Percentiles rank a stretch among this genome's conserved stretches.
Conservation (phyloP, 1,140 invertebrate genomes). For the Elymnias hypermnestra region DNA sequence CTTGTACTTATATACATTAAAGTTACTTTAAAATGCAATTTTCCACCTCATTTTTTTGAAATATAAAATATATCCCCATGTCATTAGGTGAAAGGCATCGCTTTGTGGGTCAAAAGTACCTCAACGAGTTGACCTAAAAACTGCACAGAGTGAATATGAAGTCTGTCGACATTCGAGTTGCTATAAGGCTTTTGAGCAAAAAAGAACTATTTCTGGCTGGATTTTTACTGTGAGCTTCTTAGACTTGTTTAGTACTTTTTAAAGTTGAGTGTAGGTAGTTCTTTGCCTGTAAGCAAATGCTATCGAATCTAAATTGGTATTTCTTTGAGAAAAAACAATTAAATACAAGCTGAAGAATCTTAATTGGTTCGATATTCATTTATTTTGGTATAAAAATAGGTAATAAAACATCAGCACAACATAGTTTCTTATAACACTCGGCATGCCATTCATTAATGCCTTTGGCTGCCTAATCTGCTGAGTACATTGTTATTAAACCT, state of each 20-base stretch:
- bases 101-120: constrained; percentile 22
- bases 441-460: too few relatives aligned
- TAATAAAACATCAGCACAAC: too few relatives aligned
- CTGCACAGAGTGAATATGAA: constrained; percentile 14
- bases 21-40: constrained; percentile 5
- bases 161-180: constrained; percentile 14
- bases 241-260: neutral
- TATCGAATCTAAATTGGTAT: too few relatives aligned
- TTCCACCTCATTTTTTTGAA: constrained; percentile 8
- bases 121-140: constrained; percentile 22
- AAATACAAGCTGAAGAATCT: neutral
- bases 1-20: constrained; percentile 6
- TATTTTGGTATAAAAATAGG: too few relatives aligned
- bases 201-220: constrained; percentile 2
- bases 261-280: neutral
- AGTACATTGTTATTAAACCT: too few relatives aligned
- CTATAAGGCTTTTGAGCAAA: constrained; percentile 5
- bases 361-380: too few relatives aligned
- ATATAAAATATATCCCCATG: constrained; percentile 16
- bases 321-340: neutral
- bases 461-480: too few relatives aligned
- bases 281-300: too few relatives aligned
- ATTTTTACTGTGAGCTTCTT: constrained; percentile 1
- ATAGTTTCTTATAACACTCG: too few relatives aligned
- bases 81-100: constrained; percentile 20